phyloP scores from a whole-genome alignment of 2,888 invertebrate genomes.

The Patella pellucida region DNA sequence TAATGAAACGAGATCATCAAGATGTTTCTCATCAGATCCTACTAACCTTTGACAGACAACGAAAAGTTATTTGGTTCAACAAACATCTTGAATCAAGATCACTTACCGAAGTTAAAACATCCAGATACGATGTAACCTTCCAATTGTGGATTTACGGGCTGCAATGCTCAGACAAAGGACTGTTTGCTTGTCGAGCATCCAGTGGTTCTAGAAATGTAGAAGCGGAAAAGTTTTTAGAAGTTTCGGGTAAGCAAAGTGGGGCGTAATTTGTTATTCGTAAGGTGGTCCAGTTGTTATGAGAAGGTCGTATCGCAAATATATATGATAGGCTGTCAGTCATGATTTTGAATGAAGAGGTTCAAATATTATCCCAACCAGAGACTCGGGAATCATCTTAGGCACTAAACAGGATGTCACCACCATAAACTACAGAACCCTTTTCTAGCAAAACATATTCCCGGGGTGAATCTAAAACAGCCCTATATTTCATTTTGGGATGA shows the following conservation, averaged over 20 bases:
- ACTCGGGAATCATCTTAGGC: no score
- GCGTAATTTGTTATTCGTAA: background rate
- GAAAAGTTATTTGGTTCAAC: constrained; percentile 12
- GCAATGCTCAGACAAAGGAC: constrained; percentile 39
- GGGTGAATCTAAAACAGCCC: no score
- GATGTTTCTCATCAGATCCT: constrained; percentile 20
- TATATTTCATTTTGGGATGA: no score
- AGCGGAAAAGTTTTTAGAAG: constrained; percentile 22
- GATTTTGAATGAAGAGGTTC: no score
- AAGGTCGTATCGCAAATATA: no score
- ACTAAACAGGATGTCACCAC: no score
- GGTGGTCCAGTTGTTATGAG: background rate
- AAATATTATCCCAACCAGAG: no score
- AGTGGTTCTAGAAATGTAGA: constrained; percentile 24
- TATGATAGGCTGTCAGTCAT: no score
- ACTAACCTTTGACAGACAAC: constrained; percentile 9
- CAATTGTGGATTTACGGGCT: constrained; percentile 40
- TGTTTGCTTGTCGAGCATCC: constrained; percentile 33
- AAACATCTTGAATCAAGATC: constrained; percentile 21
- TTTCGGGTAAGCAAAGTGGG: constrained; percentile 26
- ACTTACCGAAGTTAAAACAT: constrained; percentile 26
- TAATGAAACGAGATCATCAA: constrained; percentile 23
- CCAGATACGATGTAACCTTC: constrained; percentile 35
- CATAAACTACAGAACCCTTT: no score
- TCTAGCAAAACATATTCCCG: no score